phyloP scores from a whole-genome alignment of 1,140 invertebrate species.

The Pentalonia nigronervosa region DNA sequence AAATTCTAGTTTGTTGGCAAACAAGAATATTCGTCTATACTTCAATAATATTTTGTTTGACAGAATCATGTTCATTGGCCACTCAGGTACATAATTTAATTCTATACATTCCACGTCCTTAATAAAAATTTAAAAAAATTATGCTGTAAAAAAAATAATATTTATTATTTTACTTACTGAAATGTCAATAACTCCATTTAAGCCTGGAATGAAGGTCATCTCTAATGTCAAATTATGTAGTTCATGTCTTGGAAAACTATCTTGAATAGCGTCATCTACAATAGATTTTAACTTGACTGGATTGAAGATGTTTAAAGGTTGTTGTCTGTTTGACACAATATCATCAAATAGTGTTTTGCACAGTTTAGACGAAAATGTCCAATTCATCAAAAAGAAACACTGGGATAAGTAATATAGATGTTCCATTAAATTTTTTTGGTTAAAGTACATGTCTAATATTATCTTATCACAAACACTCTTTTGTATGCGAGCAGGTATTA shows the following conservation, averaged over 20 bases:
- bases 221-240: constrained; percentile 18
- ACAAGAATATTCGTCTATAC: constrained; percentile 49
- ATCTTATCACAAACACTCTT: constrained; percentile 35
- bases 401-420: constrained; percentile 38
- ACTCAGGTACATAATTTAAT: constrained; percentile 4
- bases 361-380: constrained; percentile 35
- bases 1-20: constrained; percentile 48
- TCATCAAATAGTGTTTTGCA: neutral
- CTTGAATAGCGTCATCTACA: constrained; percentile 46
- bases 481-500: constrained; percentile 36
- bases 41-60: constrained; percentile 44
- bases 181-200: constrained; percentile 36
- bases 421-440: constrained; percentile 33
- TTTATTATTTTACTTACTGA: constrained; percentile 29
- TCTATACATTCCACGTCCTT: constrained; percentile 51
- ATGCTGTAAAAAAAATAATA: neutral
- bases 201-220: neutral
- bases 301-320: constrained; percentile 19
- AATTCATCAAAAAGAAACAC: constrained; percentile 48
- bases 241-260: neutral
- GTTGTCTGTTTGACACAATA: neutral
- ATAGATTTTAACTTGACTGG: neutral
- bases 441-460: constrained; percentile 37
- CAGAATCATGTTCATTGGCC: constrained; percentile 43
- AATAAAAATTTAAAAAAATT: neutral